phyloP scores from a whole-genome alignment of 2,113 vertebrate genomes.

The Microtus montanus region DNA sequence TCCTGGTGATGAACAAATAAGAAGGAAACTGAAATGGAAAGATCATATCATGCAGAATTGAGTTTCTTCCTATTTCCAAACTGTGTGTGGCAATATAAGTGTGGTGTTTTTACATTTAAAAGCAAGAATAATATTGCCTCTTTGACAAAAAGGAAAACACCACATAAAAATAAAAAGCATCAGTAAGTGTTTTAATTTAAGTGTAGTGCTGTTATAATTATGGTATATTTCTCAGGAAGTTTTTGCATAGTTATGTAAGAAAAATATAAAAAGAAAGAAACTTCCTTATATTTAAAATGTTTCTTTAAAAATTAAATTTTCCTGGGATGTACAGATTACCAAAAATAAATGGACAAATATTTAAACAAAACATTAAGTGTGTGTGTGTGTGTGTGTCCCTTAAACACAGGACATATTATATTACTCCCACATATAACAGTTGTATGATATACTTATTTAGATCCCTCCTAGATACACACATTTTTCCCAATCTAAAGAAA shows the following conservation, averaged over 20 bases:
- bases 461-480: conserved; percentile 31
- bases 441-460: conserved; percentile 49
- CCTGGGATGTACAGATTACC: not conserved
- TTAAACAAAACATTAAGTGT: not conserved
- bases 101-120: not conserved
- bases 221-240: not conserved
- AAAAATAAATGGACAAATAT: not conserved
- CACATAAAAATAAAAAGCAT: not conserved
- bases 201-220: not conserved
- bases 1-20: not conserved
- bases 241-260: not conserved
- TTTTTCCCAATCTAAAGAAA: conserved; percentile 62
- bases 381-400: not conserved
- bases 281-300: not conserved
- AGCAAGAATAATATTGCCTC: not conserved
- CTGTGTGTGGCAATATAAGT: not conserved
- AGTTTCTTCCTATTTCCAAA: not conserved
- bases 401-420: not conserved
- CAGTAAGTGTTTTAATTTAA: not conserved
- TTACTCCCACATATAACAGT: conserved; percentile 24
- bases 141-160: not conserved
- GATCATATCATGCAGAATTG: not conserved
- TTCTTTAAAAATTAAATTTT: not conserved
- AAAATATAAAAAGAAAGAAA: not conserved
- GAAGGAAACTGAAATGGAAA: not conserved